Conservation (phyloP, 2,888 invertebrate genomes). For the Icerya purchasi region DNA sequence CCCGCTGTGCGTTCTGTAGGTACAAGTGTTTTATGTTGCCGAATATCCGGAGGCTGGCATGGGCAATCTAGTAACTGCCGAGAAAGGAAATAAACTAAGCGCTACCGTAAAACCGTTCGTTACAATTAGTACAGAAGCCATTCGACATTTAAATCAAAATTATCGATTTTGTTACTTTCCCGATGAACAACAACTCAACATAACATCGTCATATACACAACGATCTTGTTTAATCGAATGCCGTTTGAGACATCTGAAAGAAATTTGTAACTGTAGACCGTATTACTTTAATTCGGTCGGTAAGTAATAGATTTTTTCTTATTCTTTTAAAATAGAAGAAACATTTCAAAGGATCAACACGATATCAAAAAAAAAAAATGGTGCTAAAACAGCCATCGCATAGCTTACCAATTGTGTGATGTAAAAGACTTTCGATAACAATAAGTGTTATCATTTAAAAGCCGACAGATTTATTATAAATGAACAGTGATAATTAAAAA, state of each 20-base stretch:
- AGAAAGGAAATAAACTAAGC: conserved; percentile 17
- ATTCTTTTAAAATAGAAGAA: too few relatives aligned
- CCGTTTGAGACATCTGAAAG: conserved; percentile 18
- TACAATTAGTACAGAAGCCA: conserved; percentile 19
- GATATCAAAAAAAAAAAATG: too few relatives aligned
- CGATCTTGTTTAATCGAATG: conserved; percentile 21
- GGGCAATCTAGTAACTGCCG: conserved; percentile 17
- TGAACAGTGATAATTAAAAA: too few relatives aligned
- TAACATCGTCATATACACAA: conserved; percentile 18
- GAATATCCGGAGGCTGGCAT: conserved; percentile 21
- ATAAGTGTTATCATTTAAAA: too few relatives aligned
- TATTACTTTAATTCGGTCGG: conserved; percentile 20
- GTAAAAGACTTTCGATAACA: too few relatives aligned
- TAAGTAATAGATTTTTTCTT: too few relatives aligned
- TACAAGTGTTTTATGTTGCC: conserved; percentile 19
- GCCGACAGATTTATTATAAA: too few relatives aligned
- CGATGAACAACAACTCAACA: conserved; percentile 17
- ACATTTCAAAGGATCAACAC: too few relatives aligned
- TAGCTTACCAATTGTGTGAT: too few relatives aligned
- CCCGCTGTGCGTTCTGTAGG: too few relatives aligned
- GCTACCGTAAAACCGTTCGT: conserved; percentile 20
- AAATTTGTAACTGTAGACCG: conserved; percentile 20
- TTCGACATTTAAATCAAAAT: conserved; percentile 16
- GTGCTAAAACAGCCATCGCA: too few relatives aligned
- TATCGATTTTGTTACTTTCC: conserved; percentile 20